These are phyloP conservation scores for Galerucella pusilla DNA, from an alignment of 2,888 invertebrate species.

Conservation along the genomic window DNA sequence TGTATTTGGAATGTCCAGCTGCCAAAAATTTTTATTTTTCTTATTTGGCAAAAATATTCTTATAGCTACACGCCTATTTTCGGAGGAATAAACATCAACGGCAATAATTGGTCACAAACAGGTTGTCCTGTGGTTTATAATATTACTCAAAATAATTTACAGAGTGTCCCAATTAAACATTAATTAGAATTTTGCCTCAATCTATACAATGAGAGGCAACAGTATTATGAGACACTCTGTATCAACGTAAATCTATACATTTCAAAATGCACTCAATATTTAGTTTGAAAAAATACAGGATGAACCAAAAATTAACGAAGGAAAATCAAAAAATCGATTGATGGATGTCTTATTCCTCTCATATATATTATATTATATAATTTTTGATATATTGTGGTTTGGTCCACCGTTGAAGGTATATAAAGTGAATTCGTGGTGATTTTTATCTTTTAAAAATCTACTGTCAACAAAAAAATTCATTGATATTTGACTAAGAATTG, in stretches of 20 bases:
- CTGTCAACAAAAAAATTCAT: no score
- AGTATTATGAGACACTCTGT: no score
- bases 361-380: slow-evolving; percentile 19
- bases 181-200: no score
- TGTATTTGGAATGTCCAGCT: slow-evolving; percentile 57
- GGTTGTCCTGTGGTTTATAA: background rate
- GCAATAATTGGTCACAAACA: background rate
- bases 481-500: no score
- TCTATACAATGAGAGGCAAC: no score
- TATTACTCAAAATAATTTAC: background rate
- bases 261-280: no score
- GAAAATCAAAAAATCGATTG: no score
- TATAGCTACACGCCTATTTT: slow-evolving; percentile 5
- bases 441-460: background rate
- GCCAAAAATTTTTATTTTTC: slow-evolving; percentile 3
- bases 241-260: no score
- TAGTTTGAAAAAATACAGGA: no score
- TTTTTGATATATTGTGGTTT: slow-evolving; percentile 56
- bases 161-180: no score
- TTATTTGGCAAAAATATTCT: slow-evolving; percentile 16
- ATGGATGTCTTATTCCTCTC: background rate
- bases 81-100: background rate
- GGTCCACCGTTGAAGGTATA: slow-evolving; percentile 52
- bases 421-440: slow-evolving; percentile 11
- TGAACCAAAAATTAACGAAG: no score